Evolutionary conservation across 2,113 vertebrate genomes (phyloP).

Genomic region (Lynx canadensis): DNA sequence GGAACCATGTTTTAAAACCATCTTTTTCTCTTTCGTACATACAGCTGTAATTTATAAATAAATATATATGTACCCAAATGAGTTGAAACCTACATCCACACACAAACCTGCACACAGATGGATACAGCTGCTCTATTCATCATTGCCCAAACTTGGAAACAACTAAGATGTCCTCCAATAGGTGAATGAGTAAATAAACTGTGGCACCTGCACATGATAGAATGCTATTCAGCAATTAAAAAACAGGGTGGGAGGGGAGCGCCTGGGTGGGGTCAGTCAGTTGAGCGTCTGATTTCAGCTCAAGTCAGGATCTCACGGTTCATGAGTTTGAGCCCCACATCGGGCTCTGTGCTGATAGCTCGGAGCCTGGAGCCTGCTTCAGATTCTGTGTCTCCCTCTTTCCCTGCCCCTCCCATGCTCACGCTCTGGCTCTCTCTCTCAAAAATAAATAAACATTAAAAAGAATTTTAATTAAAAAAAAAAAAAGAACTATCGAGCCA

Average conservation of each 20-base stretch:
- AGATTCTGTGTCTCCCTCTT: too few species aligned
- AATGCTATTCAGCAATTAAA: not conserved
- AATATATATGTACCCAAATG: not conserved
- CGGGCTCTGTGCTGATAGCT: too few species aligned
- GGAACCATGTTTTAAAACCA: not conserved
- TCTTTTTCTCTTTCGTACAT: not conserved
- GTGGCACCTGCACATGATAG: rapidly evolving
- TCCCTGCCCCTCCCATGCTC: too few species aligned
- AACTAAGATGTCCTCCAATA: not conserved
- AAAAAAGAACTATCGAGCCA: not conserved
- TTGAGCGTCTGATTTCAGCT: too few species aligned
- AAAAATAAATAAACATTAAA: too few species aligned
- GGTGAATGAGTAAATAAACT: not conserved
- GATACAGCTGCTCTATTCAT: not conserved
- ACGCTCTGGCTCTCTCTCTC: too few species aligned
- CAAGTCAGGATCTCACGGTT: too few species aligned
- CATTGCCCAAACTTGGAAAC: not conserved
- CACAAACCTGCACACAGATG: not conserved
- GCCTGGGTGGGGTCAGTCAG: too few species aligned
- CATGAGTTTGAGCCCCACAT: too few species aligned
- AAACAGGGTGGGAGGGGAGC: too few species aligned
- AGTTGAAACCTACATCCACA: not conserved
- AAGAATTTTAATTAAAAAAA: too few species aligned
- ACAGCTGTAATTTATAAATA: not conserved
- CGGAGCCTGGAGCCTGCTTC: too few species aligned